Base-by-base conservation (phyloP, 2,888 invertebrate genomes). In the Hirtodrosophila histrioides region DNA sequence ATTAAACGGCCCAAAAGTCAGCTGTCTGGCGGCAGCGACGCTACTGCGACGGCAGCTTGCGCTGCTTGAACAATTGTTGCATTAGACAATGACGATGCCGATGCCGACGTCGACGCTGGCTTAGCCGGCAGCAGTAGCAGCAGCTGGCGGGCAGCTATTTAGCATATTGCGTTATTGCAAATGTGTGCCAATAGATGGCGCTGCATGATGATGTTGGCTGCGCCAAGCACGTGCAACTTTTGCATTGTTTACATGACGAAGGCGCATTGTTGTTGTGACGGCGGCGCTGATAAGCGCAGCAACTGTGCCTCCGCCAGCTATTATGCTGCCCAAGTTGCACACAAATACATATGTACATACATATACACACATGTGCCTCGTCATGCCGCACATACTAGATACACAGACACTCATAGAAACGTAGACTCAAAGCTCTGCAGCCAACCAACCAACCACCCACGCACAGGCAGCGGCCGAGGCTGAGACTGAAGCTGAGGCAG, bases 111-210 rank as follows among this genome's bases (percentile, higher is more conserved):
- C 36, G 55, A 55, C 58, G 45, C 31, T 31, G 55, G 58, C 75
- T 44, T 53, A 64, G 56, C 60, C 56, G 75, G 50, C 60, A 49
- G 53, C 70, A 55, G 58, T 44, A 45, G 67, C 73, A 44, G 3
- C 62, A 51, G 65, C 17, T 17, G 17, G 17, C 17, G 17, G 17
- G 17, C 41, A 55, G 68, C 69, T 85, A 73, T 87, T 87, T 82
- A 85, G 88, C 83, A 86, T 83, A 88, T 83, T 88, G 69, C 67
- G 69, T 63, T 83, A 74, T 67, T 69, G 74, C 66, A 54, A 82
- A 86, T 78, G 77, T 79, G 77, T 87, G 88, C 86, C 88, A 83
- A 88, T 88, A 88, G 84, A 84, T 83, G 87, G 83, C 87, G 83
- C 87, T 87, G 64, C 82, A 77, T 86, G 84, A 69, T 82, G 82